These are phyloP conservation scores for Panthera uncia DNA, from an alignment of 2,113 vertebrate species.

Conservation along the genomic window DNA sequence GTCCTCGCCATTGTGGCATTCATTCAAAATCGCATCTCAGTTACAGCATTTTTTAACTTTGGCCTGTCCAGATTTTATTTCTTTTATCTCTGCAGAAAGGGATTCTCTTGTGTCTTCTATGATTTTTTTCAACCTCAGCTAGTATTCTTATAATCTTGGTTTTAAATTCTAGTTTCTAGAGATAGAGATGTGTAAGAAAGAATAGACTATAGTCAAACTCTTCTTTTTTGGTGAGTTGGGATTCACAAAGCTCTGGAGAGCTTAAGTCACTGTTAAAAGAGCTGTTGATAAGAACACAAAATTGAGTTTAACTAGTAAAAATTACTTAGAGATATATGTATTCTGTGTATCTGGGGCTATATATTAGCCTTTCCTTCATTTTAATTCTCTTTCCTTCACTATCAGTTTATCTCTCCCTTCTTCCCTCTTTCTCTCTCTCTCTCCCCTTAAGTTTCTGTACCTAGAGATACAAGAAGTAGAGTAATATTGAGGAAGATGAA, in stretches of 20 bases:
- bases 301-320: not conserved
- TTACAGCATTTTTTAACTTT: too few relatives aligned
- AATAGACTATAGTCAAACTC: not conserved
- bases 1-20: too few relatives aligned
- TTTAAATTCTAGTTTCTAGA: not conserved
- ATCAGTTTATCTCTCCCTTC: not conserved
- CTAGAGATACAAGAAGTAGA: not conserved
- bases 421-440: not conserved
- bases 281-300: not conserved
- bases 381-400: not conserved
- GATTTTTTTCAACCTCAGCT: too few relatives aligned
- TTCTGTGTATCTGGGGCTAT: not conserved
- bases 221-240: not conserved
- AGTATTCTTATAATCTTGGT: too few relatives aligned
- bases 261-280: not conserved
- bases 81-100: too few relatives aligned
- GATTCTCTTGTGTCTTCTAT: too few relatives aligned
- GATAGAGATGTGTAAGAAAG: not conserved
- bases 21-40: too few relatives aligned
- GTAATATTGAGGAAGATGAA: not conserved
- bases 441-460: not conserved
- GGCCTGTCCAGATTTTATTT: too few relatives aligned
- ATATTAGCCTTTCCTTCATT: not conserved
- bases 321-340: not conserved
- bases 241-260: not conserved